Evolutionary conservation across 30 jellyfish, hydroid and myxozoan genomes (phyloP), one percentile per base, ranked within the genome.

Genomic region (Phacellophora camtschatica): DNA sequence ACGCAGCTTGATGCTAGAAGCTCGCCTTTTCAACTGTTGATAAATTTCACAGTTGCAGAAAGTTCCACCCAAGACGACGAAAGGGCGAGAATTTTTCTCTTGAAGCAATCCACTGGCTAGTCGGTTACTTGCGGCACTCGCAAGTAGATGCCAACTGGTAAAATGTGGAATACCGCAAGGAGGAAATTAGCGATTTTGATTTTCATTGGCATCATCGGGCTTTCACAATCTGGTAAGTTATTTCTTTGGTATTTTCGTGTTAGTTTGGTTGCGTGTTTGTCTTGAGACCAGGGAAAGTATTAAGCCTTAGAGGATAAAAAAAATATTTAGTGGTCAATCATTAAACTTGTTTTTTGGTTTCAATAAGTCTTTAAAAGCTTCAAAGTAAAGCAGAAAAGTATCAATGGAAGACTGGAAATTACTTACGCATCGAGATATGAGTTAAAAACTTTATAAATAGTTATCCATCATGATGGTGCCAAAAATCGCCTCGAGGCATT

Each of bases 71-170:
- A 10, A 4, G 6, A 5, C 29, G 6, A 49, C 29, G 23, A 0
- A 37, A 32, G 49, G 82, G 67, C 82, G 28, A 43, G 82, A 67
- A 66, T 41, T 50, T 28, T 41, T 48, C 29, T 6, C 46, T 48
- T 28, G 15, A 43, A 2, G 5, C 67, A 67, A 30, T 67, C 82
- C 82, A 67, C 82, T 39, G 82, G 66, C 82, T 41, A 43, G 82
- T 67, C 24, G 82, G 82, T 67, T 27, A 67, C 82, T 67, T 67
- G 82, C 82, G 82, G 37, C 49, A 3, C 42, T 67, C 82, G 82
- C 82, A 67, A 23, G 82, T 67, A 31, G 62, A 67, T 31, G 66
- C 82, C 66, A 51, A 36, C 82, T 67, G 82, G 82, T 67, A 33
- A 67, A 5, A 67, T 67, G 82, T 67, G 82, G 82, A 41, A 5